Percentiles rank a stretch among this genome's conserved stretches.
These are phyloP conservation scores for Heliconius cydno DNA, from an alignment of 2,888 invertebrate genomes.

Conservation along the genomic window DNA sequence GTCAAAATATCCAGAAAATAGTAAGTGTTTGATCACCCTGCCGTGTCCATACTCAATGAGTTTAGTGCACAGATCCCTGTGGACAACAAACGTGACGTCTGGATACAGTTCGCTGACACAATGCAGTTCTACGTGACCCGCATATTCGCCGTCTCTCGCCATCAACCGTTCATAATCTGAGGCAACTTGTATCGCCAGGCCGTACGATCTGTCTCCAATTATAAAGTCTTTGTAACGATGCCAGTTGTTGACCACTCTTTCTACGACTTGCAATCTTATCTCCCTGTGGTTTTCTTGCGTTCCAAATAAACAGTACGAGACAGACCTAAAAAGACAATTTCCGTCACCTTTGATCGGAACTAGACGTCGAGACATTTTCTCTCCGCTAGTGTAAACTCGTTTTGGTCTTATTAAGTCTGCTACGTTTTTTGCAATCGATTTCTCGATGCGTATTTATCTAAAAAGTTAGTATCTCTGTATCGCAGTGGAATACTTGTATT, in stretches of 20 bases:
- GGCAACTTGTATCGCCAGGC: conserved; percentile 55
- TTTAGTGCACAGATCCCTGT: conserved; percentile 60
- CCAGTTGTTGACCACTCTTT: conserved; percentile 70
- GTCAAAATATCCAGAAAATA: conserved; percentile 73
- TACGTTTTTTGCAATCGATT: conserved; percentile 36
- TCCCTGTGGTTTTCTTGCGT: conserved; percentile 72
- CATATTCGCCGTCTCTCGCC: conserved; percentile 73
- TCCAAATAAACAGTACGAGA: conserved; percentile 68
- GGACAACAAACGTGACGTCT: conserved; percentile 71
- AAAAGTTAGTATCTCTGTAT: conserved; percentile 25
- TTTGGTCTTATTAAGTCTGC: conserved; percentile 32
- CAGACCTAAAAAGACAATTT: conserved; percentile 73
- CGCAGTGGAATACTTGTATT: conserved; percentile 17
- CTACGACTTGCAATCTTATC: conserved; percentile 65
- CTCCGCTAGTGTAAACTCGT: conserved; percentile 31
- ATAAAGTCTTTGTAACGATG: conserved; percentile 72
- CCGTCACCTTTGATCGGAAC: conserved; percentile 73
- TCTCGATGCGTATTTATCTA: conserved; percentile 38
- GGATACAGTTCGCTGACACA: conserved; percentile 67
- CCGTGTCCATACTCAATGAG: conserved; percentile 73
- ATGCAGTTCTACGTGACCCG: conserved; percentile 74
- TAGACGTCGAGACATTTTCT: conserved; percentile 61
- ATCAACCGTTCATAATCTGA: conserved; percentile 66
- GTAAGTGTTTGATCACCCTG: conserved; percentile 62
- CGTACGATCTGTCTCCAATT: conserved; percentile 72